A percentile compares a stretch with the other conserved stretches of the same genome.
phyloP scores from a whole-genome alignment of 2,113 vertebrate genomes.

The Spizaetus ornatus region DNA sequence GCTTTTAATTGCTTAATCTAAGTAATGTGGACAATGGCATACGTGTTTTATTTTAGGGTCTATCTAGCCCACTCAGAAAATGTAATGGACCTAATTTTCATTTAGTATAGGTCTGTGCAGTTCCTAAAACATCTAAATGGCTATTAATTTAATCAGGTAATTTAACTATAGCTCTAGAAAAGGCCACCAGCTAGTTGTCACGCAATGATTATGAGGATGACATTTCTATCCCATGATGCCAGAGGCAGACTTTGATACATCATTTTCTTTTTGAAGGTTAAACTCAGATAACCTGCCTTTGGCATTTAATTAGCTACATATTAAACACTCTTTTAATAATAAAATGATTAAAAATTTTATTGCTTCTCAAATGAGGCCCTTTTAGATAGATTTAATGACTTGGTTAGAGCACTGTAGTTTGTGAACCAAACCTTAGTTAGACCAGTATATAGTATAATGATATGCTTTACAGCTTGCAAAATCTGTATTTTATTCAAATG shows the following conservation, averaged over 20 bases:
- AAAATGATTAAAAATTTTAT: constrained; percentile 99
- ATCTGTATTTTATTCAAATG: constrained; percentile 94
- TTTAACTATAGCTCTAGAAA: constrained; percentile 90
- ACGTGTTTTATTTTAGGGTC: constrained; percentile 83
- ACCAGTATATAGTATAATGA: constrained; percentile 87
- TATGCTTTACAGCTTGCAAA: constrained; percentile 91
- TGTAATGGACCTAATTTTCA: constrained; percentile 86
- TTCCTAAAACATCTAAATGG: constrained; percentile 94
- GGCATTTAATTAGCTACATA: constrained; percentile 99
- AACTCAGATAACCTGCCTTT: constrained; percentile 99
- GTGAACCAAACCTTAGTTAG: constrained; percentile 86
- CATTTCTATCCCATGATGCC: constrained; percentile 97
- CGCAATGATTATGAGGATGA: constrained; percentile 95
- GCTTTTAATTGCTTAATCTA: constrained; percentile 83
- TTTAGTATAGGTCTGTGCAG: constrained; percentile 86
- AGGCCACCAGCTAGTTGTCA: constrained; percentile 95
- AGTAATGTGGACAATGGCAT: constrained; percentile 79
- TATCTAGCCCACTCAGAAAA: constrained; percentile 80
- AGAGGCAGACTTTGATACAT: constrained; percentile 97
- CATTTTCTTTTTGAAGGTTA: constrained; percentile 99
- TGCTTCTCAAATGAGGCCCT: constrained; percentile 98
- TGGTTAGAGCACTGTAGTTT: constrained; percentile 86
- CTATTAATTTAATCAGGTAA: constrained; percentile 99
- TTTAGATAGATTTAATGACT: constrained; percentile 98
- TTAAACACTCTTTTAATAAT: constrained; percentile 99